Percentiles rank a stretch among this genome's conserved stretches.
These are phyloP conservation scores for Dasysyrphus albostriatus DNA, from an alignment of 2,888 invertebrate species.

Conservation along the genomic window DNA sequence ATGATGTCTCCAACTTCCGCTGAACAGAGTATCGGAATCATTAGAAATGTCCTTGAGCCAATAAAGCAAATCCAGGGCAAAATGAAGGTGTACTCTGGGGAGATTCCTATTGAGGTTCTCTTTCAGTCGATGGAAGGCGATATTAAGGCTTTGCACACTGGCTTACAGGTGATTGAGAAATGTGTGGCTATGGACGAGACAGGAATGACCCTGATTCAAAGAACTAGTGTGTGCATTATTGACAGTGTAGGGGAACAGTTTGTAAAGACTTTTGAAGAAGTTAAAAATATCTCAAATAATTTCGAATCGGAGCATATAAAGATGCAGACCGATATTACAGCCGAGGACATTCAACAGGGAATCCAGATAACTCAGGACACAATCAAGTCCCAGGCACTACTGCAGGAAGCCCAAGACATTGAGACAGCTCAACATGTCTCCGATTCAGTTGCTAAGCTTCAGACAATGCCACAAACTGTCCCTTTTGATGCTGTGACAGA, in stretches of 20 bases:
- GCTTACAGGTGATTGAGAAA: slow-evolving; percentile 88
- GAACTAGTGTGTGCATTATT: slow-evolving; percentile 88
- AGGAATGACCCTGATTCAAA: slow-evolving; percentile 88
- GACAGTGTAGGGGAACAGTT: slow-evolving; percentile 86
- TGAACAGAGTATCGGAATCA: slow-evolving; percentile 88
- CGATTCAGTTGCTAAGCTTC: slow-evolving; percentile 82
- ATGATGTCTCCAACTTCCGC: slow-evolving; percentile 89
- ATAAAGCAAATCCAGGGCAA: slow-evolving; percentile 87
- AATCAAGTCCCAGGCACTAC: slow-evolving; percentile 85
- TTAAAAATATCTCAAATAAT: slow-evolving; percentile 84
- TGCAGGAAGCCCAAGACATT: slow-evolving; percentile 85
- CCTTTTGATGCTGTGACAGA: slow-evolving; percentile 81
- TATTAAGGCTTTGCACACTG: slow-evolving; percentile 87
- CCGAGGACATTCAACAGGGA: slow-evolving; percentile 85
- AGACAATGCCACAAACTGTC: slow-evolving; percentile 77
- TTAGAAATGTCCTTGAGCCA: slow-evolving; percentile 87
- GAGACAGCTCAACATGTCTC: slow-evolving; percentile 83
- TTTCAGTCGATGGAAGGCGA: slow-evolving; percentile 86
- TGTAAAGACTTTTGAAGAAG: slow-evolving; percentile 85
- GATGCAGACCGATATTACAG: slow-evolving; percentile 84
- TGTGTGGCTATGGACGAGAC: slow-evolving; percentile 88
- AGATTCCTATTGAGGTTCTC: slow-evolving; percentile 82
- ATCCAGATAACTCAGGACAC: slow-evolving; percentile 85
- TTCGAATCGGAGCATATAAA: slow-evolving; percentile 84
- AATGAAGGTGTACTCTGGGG: slow-evolving; percentile 85